Percentiles rank a stretch among this genome's conserved stretches.
Evolutionary conservation across 2,797 vertebrate genomes (phyloP).

Genomic region (Paedocypris micromegethes): DNA sequence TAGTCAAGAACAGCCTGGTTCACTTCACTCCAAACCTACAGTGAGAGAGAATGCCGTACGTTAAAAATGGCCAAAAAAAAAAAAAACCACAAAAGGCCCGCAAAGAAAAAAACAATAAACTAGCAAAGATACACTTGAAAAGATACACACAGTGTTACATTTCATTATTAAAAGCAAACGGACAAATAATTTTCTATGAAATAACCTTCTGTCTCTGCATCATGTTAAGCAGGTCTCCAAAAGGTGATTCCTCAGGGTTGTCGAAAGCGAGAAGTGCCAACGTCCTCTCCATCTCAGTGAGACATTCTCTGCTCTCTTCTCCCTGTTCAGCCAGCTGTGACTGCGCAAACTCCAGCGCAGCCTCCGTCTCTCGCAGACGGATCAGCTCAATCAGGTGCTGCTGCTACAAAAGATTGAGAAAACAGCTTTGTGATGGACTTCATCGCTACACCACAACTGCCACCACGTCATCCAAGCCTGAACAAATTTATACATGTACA

Average conservation of each 20-base stretch:
- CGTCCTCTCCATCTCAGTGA: slow-evolving; percentile 95
- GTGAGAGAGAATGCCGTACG: slow-evolving; percentile 38
- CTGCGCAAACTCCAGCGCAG: slow-evolving; percentile 94
- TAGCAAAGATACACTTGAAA: neutral
- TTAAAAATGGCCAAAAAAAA: neutral
- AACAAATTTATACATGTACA: no score
- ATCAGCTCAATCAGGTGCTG: slow-evolving; percentile 97
- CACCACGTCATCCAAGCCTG: no score
- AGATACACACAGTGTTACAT: neutral
- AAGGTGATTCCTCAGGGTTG: slow-evolving; percentile 93
- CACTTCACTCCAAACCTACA: slow-evolving; percentile 94
- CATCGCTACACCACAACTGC: no score
- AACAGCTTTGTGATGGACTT: neutral
- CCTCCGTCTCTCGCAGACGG: slow-evolving; percentile 92
- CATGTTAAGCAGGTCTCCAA: slow-evolving; percentile 94
- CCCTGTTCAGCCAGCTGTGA: slow-evolving; percentile 94
- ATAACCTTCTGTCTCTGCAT: slow-evolving; percentile 95
- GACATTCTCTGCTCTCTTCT: slow-evolving; percentile 92
- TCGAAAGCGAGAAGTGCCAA: slow-evolving; percentile 92
- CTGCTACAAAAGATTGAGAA: slow-evolving; percentile 66
- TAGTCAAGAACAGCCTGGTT: slow-evolving; percentile 95
- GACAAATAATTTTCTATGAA: neutral
- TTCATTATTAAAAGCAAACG: no score
- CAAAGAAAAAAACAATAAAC: neutral
- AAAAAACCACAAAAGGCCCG: neutral